Evolutionary conservation across 2,797 vertebrate species (phyloP).

Genomic region (Trachurus trachurus): DNA sequence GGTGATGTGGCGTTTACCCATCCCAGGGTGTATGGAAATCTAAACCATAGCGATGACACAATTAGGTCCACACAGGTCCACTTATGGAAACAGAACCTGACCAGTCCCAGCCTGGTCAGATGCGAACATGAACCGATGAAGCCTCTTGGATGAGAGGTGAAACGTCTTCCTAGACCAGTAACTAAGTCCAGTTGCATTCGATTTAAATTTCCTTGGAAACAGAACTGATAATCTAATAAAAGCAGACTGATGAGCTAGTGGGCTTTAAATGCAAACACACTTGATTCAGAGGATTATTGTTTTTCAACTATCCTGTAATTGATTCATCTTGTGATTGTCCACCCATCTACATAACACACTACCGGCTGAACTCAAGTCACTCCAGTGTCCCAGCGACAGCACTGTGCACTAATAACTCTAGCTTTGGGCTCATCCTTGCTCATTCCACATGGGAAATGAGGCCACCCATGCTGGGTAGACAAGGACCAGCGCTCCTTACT

Average conservation of each 20-base stretch:
- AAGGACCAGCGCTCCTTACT: constrained; percentile 25
- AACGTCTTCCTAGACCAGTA: too few relatives aligned
- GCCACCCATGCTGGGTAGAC: constrained; percentile 47
- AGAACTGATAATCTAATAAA: constrained; percentile 37
- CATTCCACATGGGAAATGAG: constrained; percentile 25
- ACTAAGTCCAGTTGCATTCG: too few relatives aligned
- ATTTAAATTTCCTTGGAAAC: too few relatives aligned
- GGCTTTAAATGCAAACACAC: constrained; percentile 15
- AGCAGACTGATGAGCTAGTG: constrained; percentile 16
- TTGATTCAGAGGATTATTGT: constrained; percentile 8
- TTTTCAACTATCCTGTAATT: not conserved
- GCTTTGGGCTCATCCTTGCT: not conserved
- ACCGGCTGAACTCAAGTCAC: not conserved
- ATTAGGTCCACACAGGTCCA: constrained; percentile 38
- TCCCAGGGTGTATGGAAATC: constrained; percentile 37
- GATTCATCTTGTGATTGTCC: not conserved
- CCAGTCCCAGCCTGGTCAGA: too few relatives aligned
- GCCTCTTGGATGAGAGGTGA: too few relatives aligned
- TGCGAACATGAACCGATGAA: too few relatives aligned
- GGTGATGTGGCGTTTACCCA: constrained; percentile 50
- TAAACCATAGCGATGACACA: constrained; percentile 28
- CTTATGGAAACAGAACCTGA: constrained; percentile 19
- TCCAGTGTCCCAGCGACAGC: not conserved
- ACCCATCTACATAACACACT: not conserved
- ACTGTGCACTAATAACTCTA: not conserved